Base-by-base conservation (phyloP, 2,797 vertebrate genomes). In the Pangasius krempfi region DNA sequence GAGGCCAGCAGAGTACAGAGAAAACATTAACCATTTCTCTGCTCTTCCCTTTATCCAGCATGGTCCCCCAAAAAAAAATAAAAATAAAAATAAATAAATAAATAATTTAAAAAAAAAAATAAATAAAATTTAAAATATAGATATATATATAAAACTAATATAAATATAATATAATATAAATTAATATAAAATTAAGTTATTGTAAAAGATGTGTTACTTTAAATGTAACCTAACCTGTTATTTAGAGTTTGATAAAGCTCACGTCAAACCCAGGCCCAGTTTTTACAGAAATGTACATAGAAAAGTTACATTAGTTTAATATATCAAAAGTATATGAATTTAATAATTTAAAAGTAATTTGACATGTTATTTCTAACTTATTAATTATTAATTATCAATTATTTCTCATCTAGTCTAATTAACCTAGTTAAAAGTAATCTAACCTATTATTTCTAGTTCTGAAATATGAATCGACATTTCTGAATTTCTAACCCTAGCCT, bases 1-100 rank as follows among this genome's bases (percentile, higher is more conserved):
- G 90, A 95, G 93, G 94, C 91, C 92, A 76, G 88, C 85, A 86
- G 91, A 92, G 93, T 92, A 93, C 92, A 91, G 90, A 83, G 80
- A 85, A 87, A 91, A 90, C 37, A 92, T 94, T 94, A 95, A 95
- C 94, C 85, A 87, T 93, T 95, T 95, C 93, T 93, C 20, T 89
- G 88, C 94, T 89, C 20, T 88, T 88, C 94, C 89, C 83, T 72
- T 85, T 8, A 85, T 25, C 3, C 47, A 20, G 5, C 5, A 18
- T 12, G 0, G 5, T 60, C 20, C 73, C 47, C 12, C 27, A 72
- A 37, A 72, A 47, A 47, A 47, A 40, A 3, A 40, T 6, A 40
- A 40, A 40, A 2, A 40, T n/a, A 5, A 8, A 20, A 44, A 40
- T 37, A 37, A 37, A 37, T 37, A 37, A 37, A 37, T 37, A n/a